Percentiles rank a stretch among this genome's conserved stretches.
Evolutionary conservation across 2,797 vertebrate species (phyloP).

Genomic region (Notolepis coatsorum): DNA sequence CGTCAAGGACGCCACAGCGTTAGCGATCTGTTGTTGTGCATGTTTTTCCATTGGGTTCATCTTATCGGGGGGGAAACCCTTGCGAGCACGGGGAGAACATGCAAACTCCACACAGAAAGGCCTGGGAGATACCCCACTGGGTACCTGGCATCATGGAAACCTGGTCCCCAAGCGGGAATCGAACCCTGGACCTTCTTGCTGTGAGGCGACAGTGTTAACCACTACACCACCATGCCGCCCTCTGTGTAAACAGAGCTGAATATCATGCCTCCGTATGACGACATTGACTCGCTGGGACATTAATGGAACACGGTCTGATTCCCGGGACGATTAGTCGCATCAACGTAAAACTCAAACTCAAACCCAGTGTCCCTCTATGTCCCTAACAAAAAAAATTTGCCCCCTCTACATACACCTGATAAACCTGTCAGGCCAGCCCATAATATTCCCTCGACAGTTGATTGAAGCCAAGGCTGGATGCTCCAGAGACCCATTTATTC

Average conservation of each 20-base stretch:
- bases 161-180: too few species aligned
- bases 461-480: constrained; percentile 1
- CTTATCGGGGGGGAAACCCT: too few species aligned
- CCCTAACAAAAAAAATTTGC: neutral
- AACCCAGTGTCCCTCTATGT: neutral
- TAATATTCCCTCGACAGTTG: neutral
- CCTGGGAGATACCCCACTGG: too few species aligned
- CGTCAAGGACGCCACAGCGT: too few species aligned
- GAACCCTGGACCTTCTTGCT: too few species aligned
- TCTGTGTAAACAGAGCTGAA: neutral
- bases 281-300: neutral
- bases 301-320: neutral
- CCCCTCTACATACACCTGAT: neutral
- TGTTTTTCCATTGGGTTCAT: too few species aligned
- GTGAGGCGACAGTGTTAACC: too few species aligned
- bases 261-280: neutral
- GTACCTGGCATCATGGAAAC: too few species aligned
- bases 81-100: too few species aligned
- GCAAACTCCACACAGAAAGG: too few species aligned
- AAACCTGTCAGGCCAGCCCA: constrained; percentile 11
- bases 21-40: too few species aligned
- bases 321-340: neutral
- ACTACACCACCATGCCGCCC: too few species aligned
- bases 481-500: neutral
- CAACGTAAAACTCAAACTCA: neutral